Evolutionary conservation across 1,140 invertebrate species (phyloP).

Genomic region (Drosophila kurseongensis): DNA sequence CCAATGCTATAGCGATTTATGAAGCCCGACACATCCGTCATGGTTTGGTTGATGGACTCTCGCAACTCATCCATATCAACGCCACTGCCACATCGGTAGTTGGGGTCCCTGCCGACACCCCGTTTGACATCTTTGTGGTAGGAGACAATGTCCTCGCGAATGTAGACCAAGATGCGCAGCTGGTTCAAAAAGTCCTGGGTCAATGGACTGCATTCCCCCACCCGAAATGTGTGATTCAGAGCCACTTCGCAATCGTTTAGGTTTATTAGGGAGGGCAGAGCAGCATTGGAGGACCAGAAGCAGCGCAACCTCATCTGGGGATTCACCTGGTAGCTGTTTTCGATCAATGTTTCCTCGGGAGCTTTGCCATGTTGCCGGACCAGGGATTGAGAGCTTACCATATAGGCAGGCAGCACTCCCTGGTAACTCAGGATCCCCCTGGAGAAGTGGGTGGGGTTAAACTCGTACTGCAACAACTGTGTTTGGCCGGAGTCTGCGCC

Average conservation of each 20-base stretch:
- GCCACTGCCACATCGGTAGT: slow-evolving; percentile 70
- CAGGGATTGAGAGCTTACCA: slow-evolving; percentile 61
- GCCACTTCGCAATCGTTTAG: slow-evolving; percentile 64
- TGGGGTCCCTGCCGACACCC: slow-evolving; percentile 47
- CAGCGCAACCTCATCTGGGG: slow-evolving; percentile 63
- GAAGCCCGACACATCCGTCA: slow-evolving; percentile 69
- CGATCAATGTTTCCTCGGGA: slow-evolving; percentile 60
- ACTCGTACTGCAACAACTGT: slow-evolving; percentile 69
- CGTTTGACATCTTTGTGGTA: slow-evolving; percentile 40
- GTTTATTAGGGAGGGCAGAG: slow-evolving; percentile 57
- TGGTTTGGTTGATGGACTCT: slow-evolving; percentile 67
- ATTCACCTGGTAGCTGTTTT: slow-evolving; percentile 74
- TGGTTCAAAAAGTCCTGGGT: slow-evolving; percentile 77
- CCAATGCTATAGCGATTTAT: slow-evolving; percentile 44
- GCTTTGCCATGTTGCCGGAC: slow-evolving; percentile 33
- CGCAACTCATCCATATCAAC: slow-evolving; percentile 75
- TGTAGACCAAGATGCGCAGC: slow-evolving; percentile 65
- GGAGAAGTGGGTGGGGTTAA: slow-evolving; percentile 44
- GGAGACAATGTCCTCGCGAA: slow-evolving; percentile 75
- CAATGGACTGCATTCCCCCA: slow-evolving; percentile 54
- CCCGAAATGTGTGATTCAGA: slow-evolving; percentile 64
- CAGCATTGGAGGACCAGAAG: slow-evolving; percentile 45
- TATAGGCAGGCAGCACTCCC: slow-evolving; percentile 52
- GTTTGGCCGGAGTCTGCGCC: slow-evolving; percentile 61
- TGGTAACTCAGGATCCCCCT: slow-evolving; percentile 67